Base-by-base conservation (phyloP, 2,113 vertebrate genomes). In the Ageneiosus marmoratus region DNA sequence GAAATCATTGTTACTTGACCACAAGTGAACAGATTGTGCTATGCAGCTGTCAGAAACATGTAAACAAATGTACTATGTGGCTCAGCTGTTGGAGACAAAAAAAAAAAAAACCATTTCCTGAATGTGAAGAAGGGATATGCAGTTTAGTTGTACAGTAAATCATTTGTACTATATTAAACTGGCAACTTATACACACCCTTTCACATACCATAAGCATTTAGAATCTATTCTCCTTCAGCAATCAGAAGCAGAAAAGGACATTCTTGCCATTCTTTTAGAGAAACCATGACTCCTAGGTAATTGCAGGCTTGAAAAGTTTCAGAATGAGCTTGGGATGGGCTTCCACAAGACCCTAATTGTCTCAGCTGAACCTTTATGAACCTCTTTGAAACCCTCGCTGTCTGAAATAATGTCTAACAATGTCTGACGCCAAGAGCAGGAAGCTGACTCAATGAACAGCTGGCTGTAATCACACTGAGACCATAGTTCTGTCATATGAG, bases 401-500 rank as follows among this genome's bases (percentile, higher is more conserved):
- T 32, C 55, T 63, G 20, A 48, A 50, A 55, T 76, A 67, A 50
- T 79, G 20, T 65, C 46, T 51, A 44, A 37, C 79, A 72, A 9
- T 27, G 50, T 65, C 56, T 50, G 58, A 53, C 3, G 2, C 34
- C 34, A 32, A 8, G 56, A 48, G n/a, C n/a, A 83, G 44, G 13
- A 50, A 65, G 50, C 62, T 22, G 53, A 51, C 18, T 77, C 58
- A 77, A 11, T 65, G 72, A 79, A 65, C 51, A 29, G 51, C 51
- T 22, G 76, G 75, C 37, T 37, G 65, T 70, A 76, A 84, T 53
- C 53, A n/a, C 5, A 73, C 18, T 44, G 15, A 75, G 60, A 69
- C 55, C n/a, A 16, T 67, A 65, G 34, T 53, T 77, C 80, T 55
- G 32, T 32, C 65, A 56, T n/a, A 46, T 63, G 72, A 65, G 44